Evolutionary conservation across 2,113 vertebrate genomes (phyloP), one percentile per base, ranked within the genome.

Genomic region (Apodemus sylvaticus): DNA sequence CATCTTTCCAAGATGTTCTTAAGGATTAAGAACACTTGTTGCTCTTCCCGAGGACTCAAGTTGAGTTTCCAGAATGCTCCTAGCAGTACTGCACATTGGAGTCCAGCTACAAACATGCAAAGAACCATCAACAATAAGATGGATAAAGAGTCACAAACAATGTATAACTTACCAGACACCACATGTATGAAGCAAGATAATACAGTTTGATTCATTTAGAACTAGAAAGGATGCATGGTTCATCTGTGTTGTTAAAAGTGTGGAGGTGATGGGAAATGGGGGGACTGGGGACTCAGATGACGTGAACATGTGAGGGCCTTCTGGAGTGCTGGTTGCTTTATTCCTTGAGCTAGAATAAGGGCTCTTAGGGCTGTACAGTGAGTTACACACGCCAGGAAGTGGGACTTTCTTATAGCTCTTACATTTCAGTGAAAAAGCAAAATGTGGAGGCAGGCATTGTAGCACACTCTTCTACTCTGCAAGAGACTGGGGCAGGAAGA

Each of bases 1-100:
- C 45, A 70, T 31, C 0, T 3, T 34, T 7, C 36, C 39, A 3
- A 31, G 42, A 79, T 2, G 6, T 68, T 39, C 34, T 4, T 0
- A 66, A 48, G 55, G 22, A 8, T 29, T 62, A 42, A 62, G 81
- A 62, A 60, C 24, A 29, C 22, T 16, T 60, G 79, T 39, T 60
- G 6, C 81, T 81, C 78, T 62, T 62, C 4, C n/a, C 14, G 14
- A 42, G 36, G 81, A 42, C 39, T 55, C n/a, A 62, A 83, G 79
- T 42, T 77, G 4, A 9, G 1, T 82, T 60, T 6, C 55, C n/a
- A 60, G 55, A 82, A 42, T 60, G 55, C 62, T 60, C n/a, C 55
- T 42, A 42, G 55, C 13, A n/a, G 62, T 31, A 24, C 31, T 86
- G 3, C 42, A 14, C 11, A 4, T n/a, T 70, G 64, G 64, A 45